phyloP scores from a whole-genome alignment of 2,113 vertebrate species.

The Neotragus moschatus region DNA sequence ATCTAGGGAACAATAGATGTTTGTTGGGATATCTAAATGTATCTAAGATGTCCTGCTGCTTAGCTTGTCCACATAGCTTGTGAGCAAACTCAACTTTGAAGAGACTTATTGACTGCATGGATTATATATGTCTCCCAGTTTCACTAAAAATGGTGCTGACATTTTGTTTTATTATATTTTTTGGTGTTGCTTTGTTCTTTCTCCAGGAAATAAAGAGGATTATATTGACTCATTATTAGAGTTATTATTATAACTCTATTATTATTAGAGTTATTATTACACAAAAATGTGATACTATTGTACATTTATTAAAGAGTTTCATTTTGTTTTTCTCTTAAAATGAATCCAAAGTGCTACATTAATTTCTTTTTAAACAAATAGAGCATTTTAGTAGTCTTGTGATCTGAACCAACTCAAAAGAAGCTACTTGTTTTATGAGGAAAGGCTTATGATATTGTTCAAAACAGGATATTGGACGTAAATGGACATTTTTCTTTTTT shows the following conservation, averaged over 20 bases:
- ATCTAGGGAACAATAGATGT: background rate
- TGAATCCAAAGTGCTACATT: background rate
- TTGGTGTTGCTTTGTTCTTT: background rate
- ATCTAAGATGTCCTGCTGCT: background rate
- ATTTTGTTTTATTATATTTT: background rate
- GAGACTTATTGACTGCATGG: accelerated
- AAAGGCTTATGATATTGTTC: background rate
- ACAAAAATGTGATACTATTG: background rate
- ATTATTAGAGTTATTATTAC: background rate
- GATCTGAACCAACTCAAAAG: background rate
- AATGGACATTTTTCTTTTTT: background rate
- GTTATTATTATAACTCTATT: background rate
- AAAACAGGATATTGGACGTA: background rate
- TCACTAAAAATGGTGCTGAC: background rate
- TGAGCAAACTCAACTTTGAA: background rate
- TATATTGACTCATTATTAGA: background rate
- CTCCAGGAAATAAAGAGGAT: background rate
- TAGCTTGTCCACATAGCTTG: accelerated
- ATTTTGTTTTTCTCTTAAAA: background rate
- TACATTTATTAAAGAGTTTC: background rate
- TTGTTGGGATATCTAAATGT: background rate
- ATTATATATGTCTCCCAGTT: background rate
- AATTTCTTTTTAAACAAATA: background rate
- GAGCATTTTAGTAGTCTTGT: background rate
- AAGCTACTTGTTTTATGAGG: background rate